Evolutionary conservation across 2,888 invertebrate species (phyloP), one percentile per base, ranked within the genome.

Genomic region (Tenthredo distinguenda): DNA sequence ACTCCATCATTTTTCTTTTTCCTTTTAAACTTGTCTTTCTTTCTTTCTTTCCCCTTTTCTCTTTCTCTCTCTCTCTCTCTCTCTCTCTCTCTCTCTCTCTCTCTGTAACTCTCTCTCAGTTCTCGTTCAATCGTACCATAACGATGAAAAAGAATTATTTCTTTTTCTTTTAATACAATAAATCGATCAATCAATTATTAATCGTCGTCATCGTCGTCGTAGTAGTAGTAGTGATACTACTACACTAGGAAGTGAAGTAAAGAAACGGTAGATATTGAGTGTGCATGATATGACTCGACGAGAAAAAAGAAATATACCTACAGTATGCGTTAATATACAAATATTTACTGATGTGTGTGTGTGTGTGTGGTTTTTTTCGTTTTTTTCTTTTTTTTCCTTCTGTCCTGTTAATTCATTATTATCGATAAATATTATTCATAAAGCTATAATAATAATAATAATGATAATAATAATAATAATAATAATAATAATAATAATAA

Each of bases 361-460:
- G 12, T 26, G 26, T 26, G 21, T 10, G 21, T 62, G 21, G 1
- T n/a, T n/a, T 9, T 2, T 26, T 62, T 9, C 12, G 10, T 26
- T n/a, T 12, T 12, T 37, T 55, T 58, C 18, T 55, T 34, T 37
- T 55, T 34, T 9, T 34, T 26, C 26, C 2, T 31, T 37, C 18
- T 34, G 12, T 58, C 9, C 58, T 58, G 1, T n/a, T 58, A 58
- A 31, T 26, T 18, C 34, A 31, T 43, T 47, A 47, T 40, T 31
- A 79, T n/a, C n/a, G 79, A 79, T 79, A 79, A 79, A 58, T 79
- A 79, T 58, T 55, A 40, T 34, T 34, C 6, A n/a, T 34, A 58
- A 76, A 26, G 43, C 76, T 76, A 50, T 76, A 76, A 76, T 21
- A 21, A 47, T 21, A 31, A 40, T 76, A 43, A 76, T 76, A 26